Evolutionary conservation across 2,888 invertebrate species (phyloP).

Genomic region (Stictocephala bisonia): DNA sequence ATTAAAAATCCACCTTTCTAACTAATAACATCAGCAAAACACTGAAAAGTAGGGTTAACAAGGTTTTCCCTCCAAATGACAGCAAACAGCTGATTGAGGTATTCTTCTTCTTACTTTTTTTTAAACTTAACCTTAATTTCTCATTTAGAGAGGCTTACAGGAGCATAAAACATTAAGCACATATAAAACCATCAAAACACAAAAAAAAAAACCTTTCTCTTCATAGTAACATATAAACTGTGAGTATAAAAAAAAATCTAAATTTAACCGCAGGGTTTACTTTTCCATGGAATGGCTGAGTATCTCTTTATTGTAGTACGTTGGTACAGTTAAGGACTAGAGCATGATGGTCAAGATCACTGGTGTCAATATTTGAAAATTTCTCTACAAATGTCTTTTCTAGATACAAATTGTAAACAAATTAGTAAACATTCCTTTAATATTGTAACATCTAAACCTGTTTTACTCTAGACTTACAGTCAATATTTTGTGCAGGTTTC

Average conservation of each 20-base stretch:
- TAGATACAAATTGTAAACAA: no score
- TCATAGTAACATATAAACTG: slow-evolving; percentile 27
- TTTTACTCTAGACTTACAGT: no score
- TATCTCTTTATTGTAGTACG: no score
- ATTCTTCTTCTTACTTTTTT: slow-evolving; percentile 38
- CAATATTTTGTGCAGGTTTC: no score
- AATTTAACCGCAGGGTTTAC: slow-evolving; percentile 29
- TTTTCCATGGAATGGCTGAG: slow-evolving; percentile 41
- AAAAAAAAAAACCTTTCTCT: slow-evolving; percentile 38
- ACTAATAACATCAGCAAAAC: slow-evolving; percentile 2
- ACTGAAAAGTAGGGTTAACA: slow-evolving; percentile 37
- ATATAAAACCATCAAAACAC: slow-evolving; percentile 26
- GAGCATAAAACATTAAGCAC: slow-evolving; percentile 32
- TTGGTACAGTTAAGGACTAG: no score
- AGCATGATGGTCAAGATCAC: no score
- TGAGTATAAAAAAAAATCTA: not conserved
- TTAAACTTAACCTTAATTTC: slow-evolving; percentile 27
- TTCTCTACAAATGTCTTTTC: no score
- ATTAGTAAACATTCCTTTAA: no score
- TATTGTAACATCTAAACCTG: no score
- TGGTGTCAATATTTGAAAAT: no score
- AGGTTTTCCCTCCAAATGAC: slow-evolving; percentile 38
- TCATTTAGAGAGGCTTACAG: slow-evolving; percentile 32
- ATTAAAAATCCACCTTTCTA: slow-evolving; percentile 19
- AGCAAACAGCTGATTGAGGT: slow-evolving; percentile 34